Conservation (phyloP, 1,140 invertebrate species). For the Conus ventricosus region DNA sequence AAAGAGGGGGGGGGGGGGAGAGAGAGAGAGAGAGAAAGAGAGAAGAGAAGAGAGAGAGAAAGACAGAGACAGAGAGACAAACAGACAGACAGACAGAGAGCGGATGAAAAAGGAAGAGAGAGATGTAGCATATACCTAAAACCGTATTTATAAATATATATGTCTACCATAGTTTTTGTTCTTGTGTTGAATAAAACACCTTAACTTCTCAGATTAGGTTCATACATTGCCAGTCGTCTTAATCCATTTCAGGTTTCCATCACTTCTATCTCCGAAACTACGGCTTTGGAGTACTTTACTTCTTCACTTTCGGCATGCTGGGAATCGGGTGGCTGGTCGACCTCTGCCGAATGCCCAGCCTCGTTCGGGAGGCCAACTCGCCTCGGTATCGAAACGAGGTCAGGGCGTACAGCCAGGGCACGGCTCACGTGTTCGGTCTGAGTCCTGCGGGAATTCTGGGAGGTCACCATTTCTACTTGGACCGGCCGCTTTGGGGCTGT, state of each 20-base stretch:
- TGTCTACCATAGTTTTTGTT: too few species aligned
- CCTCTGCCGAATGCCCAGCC: slow-evolving; percentile 54
- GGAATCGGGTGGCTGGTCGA: slow-evolving; percentile 61
- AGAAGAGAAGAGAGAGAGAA: too few species aligned
- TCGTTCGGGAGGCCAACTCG: slow-evolving; percentile 58
- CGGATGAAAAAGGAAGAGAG: too few species aligned
- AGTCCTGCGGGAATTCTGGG: slow-evolving; percentile 58
- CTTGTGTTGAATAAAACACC: too few species aligned
- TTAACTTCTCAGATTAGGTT: too few species aligned
- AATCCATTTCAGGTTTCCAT: slow-evolving; percentile 45
- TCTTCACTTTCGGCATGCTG: slow-evolving; percentile 43
- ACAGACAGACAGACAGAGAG: too few species aligned
- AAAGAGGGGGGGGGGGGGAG: too few species aligned
- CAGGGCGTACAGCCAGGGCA: slow-evolving; percentile 50
- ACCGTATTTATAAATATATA: too few species aligned
- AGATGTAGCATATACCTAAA: too few species aligned
- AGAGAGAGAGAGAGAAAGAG: too few species aligned
- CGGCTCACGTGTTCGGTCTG: slow-evolving; percentile 49
- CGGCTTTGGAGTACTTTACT: slow-evolving; percentile 42
- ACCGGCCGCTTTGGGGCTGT: slow-evolving; percentile 52
- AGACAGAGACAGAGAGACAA: too few species aligned
- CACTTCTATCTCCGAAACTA: slow-evolving; percentile 53
- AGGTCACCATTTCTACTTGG: slow-evolving; percentile 62
- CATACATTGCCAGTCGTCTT: too few species aligned
- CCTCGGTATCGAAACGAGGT: slow-evolving; percentile 28